These are phyloP conservation scores for Cyprinella venusta DNA, from an alignment of 2,797 vertebrate species.

Conservation along the genomic window DNA sequence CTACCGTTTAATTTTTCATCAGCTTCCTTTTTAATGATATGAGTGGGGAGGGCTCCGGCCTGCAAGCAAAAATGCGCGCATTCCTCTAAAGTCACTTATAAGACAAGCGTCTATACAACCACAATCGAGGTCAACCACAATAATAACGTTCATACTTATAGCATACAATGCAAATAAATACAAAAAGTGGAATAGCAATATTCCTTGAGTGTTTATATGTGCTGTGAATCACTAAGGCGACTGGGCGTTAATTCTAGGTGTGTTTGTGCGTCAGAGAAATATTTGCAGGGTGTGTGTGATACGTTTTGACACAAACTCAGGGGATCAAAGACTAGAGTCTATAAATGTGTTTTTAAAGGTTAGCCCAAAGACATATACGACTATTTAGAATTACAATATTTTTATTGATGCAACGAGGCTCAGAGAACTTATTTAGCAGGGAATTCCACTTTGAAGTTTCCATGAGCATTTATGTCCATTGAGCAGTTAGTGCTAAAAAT, in stretches of 20 bases:
- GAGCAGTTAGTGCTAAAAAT: conserved; percentile 52
- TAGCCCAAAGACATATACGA: neutral
- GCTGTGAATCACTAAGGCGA: conserved; percentile 70
- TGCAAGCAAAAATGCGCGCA: conserved; percentile 38
- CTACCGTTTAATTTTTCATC: conserved; percentile 83
- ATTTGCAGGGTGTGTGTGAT: conserved; percentile 56
- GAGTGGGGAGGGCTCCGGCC: conserved; percentile 40
- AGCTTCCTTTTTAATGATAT: conserved; percentile 80
- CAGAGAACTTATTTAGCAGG: neutral
- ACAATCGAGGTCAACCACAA: neutral
- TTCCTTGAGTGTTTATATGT: conserved; percentile 64
- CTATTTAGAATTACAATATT: neutral
- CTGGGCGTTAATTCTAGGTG: conserved; percentile 63
- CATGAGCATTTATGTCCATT: conserved; percentile 31
- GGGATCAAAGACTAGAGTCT: conserved; percentile 48
- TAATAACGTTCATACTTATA: neutral
- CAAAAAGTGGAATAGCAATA: conserved; percentile 60
- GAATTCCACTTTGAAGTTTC: neutral
- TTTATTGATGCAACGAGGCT: neutral
- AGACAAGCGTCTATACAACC: neutral
- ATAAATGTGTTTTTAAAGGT: neutral
- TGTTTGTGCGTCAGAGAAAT: conserved; percentile 60
- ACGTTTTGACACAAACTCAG: conserved; percentile 41
- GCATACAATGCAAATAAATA: conserved; percentile 53
- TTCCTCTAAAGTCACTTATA: conserved; percentile 36